Percentiles rank a stretch among this genome's conserved stretches.
Evolutionary conservation across 2,113 vertebrate species (phyloP).

Genomic region (Entomyzon cyanotis): DNA sequence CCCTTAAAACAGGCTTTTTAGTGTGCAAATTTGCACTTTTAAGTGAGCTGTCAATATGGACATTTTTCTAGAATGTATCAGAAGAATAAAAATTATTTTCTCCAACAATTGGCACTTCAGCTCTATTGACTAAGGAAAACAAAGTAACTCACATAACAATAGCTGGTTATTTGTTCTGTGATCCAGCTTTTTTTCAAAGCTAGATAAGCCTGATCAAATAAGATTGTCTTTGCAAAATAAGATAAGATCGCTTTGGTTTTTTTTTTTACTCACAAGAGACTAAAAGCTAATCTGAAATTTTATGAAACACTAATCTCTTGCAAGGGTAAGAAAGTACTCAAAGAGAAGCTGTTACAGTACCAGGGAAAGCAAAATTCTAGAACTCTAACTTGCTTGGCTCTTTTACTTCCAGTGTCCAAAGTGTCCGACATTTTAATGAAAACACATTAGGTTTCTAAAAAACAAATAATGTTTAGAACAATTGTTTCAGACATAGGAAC

Average conservation of each 20-base stretch:
- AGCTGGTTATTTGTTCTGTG: not conserved
- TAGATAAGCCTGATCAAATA: not conserved
- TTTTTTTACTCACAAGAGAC: not conserved
- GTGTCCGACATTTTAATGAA: not conserved
- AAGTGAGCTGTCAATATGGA: not conserved
- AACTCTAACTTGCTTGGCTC: not conserved
- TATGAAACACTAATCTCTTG: not conserved
- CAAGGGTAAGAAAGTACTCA: not conserved
- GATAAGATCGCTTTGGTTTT: not conserved
- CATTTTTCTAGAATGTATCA: not conserved
- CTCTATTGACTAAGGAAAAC: not conserved
- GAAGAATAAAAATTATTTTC: not conserved
- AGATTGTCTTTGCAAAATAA: not conserved
- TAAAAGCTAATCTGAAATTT: not conserved
- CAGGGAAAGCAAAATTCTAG: not conserved
- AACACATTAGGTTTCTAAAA: not conserved
- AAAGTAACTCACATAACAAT: not conserved
- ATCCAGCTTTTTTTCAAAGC: not conserved
- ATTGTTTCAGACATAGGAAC: not conserved
- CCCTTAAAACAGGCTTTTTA: fast-evolving
- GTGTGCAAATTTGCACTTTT: not conserved
- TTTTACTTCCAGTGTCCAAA: not conserved
- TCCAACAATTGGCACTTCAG: not conserved
- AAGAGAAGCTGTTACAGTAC: not conserved
- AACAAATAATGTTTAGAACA: not conserved